Base-by-base conservation (phyloP, 2,113 vertebrate genomes). In the Carassius gibelio region DNA sequence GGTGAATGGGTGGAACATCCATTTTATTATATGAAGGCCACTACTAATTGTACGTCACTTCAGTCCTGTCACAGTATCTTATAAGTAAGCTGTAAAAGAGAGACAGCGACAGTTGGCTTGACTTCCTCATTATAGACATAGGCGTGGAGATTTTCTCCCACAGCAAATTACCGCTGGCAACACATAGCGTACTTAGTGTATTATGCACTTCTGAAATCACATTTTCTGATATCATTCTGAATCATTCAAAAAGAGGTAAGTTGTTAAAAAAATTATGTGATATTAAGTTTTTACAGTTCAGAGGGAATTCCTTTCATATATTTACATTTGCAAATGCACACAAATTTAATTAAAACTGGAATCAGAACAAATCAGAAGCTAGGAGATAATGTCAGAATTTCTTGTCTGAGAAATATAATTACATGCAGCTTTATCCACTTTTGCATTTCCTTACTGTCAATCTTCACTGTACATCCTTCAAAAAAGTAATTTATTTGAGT, bases 11-110 rank as follows among this genome's bases (percentile, higher is more conserved):
- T 52, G 84, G 75, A 80, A 55, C 59, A 64, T 52, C 13, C 9
- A 82, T 64, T 78, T 78, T 61, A 71, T 62, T 82, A 34, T 36
- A 74, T 64, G 42, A 23, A 78, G 23, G 80, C 55, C 80, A 83
- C 66, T 61, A 85, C 45, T 76, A 68, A 80, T 59, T 86, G 81
- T 84, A 82, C 55, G 55, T 81, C 87, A 86, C 71, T 82, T 80
- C 48, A 80, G 55, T 81, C 66, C 72, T 71, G 80, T 85, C 57
- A 50, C 66, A 85, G 45, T 42, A 23, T 50, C 14, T 88, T 82
- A 19, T 21, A 57, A 30, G 45, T 82, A 48, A 82, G n/a, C 71
- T 57, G 19, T 61, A 61, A 61, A n/a, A 64, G 62, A 75, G 45
- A 61, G 71, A 52, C 8, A n/a, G 14, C 4, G 36, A 42, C 50